These are phyloP conservation scores for Pteromalus puparum DNA, from an alignment of 1,140 invertebrate genomes.

Conservation along the genomic window DNA sequence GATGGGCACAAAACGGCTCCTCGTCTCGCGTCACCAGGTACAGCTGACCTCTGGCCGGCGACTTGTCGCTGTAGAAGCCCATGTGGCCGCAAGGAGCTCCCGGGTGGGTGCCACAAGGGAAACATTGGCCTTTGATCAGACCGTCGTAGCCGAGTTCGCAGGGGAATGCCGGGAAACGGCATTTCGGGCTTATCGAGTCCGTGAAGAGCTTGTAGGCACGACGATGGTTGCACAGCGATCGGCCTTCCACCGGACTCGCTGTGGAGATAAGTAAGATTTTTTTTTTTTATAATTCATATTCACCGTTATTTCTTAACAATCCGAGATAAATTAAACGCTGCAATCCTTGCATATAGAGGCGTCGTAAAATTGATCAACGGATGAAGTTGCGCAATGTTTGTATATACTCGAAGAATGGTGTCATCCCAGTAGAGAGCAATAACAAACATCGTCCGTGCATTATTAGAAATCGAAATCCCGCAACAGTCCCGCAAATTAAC, in stretches of 20 bases:
- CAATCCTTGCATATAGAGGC: no score
- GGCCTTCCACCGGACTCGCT: conserved; percentile 87
- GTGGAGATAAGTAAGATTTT: conserved; percentile 60
- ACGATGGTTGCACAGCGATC: conserved; percentile 93
- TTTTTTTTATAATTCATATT: no score
- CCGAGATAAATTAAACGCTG: no score
- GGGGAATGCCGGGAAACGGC: conserved; percentile 91
- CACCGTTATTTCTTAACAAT: no score
- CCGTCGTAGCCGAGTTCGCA: conserved; percentile 89
- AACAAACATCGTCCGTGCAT: no score
- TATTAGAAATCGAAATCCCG: neutral
- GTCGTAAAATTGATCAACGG: no score
- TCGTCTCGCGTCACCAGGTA: conserved; percentile 92
- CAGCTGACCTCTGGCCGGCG: conserved; percentile 86
- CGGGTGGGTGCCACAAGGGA: conserved; percentile 78
- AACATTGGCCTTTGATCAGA: conserved; percentile 86
- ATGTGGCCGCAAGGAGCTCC: conserved; percentile 88
- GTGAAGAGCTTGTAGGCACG: conserved; percentile 95
- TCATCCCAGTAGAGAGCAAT: no score
- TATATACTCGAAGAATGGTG: no score
- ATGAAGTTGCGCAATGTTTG: no score
- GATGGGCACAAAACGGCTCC: conserved; percentile 94
- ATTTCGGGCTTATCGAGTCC: conserved; percentile 92
- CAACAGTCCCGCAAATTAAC: no score
- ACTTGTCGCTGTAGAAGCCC: conserved; percentile 94